phyloP scores from a whole-genome alignment of 2,113 vertebrate genomes.

The Zootoca vivipara region DNA sequence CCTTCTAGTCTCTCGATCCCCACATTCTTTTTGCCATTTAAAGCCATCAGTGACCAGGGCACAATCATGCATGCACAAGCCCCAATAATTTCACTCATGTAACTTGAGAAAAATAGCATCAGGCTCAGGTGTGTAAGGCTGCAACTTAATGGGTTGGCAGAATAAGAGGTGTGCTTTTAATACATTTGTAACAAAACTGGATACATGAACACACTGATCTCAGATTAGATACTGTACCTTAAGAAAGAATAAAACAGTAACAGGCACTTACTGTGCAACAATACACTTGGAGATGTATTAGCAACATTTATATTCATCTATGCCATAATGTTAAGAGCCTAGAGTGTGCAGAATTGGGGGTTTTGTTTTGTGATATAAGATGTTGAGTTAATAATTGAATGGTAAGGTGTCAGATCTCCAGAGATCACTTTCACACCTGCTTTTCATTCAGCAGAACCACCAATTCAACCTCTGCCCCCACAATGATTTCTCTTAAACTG shows the following conservation, averaged over 20 bases:
- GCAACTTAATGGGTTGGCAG: not conserved
- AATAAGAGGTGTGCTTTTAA: not conserved
- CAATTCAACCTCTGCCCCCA: not conserved
- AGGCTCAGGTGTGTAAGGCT: not conserved
- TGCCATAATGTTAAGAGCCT: not conserved
- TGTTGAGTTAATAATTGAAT: not conserved
- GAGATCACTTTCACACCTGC: not conserved
- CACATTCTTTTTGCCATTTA: not conserved
- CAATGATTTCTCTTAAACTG: not conserved
- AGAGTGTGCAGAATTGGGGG: not conserved
- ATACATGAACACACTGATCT: not conserved
- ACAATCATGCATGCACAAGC: not conserved
- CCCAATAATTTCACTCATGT: not conserved
- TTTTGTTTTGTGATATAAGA: not conserved
- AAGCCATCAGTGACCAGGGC: not conserved
- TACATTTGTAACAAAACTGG: not conserved
- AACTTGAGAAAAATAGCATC: not conserved
- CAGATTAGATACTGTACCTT: not conserved
- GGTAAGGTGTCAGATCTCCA: not conserved
- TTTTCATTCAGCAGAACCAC: not conserved
- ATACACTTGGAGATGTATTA: not conserved
- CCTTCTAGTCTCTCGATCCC: not conserved
- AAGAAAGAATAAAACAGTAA: not conserved
- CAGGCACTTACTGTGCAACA: not conserved
- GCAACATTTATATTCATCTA: not conserved